Evolutionary conservation across 2,888 invertebrate genomes (phyloP), one percentile per base, ranked within the genome.

Genomic region (Pycnomerus fuliginosus): DNA sequence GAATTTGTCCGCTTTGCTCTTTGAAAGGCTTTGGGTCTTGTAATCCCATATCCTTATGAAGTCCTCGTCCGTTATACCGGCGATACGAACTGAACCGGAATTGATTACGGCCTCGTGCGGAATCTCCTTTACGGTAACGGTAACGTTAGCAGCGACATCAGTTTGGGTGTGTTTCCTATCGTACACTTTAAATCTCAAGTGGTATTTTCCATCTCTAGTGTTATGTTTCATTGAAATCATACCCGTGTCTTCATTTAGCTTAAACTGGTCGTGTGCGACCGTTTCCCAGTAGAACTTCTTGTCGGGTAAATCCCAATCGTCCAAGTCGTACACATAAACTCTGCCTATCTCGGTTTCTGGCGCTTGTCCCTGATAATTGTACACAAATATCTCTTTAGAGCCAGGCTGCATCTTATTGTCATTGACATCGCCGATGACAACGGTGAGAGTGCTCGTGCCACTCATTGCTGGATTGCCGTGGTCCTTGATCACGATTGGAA

Each of bases 341-440:
- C 91, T 15, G 88, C 67, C 67, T 16, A 67, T 65, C 52, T 67
- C 90, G 7, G 67, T 67, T 51, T 67, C 66, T 16, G 67, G 67
- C 12, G 67, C 64, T 46, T 66, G 65, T 10, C 66, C 67, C 80
- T 90, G 82, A 61, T 98, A 99, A 73, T 95, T 97, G 74, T 98
- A 98, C 1, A 97, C 94, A 67, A 95, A 90, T 63, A 99, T 94
- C 55, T 95, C 90, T 76, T 98, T 98, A 2, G 90, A 87, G 1
- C 98, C 99, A 0, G 97, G 93, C 67, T 91, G 91, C 93, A 98
- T 99, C 75, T 94, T 92, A 73, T 98, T 97, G 70, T 98, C 98
- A 71, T 99, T 99, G 13, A 91, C 89, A 73, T 99, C 98, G 13
- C 97, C 97, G 60, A 99, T 97, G 33, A 96, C 91, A 15, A 98